Percentiles rank a stretch among this genome's conserved stretches.
Evolutionary conservation across 2,888 invertebrate genomes (phyloP).

Genomic region (Sesamia inferens): DNA sequence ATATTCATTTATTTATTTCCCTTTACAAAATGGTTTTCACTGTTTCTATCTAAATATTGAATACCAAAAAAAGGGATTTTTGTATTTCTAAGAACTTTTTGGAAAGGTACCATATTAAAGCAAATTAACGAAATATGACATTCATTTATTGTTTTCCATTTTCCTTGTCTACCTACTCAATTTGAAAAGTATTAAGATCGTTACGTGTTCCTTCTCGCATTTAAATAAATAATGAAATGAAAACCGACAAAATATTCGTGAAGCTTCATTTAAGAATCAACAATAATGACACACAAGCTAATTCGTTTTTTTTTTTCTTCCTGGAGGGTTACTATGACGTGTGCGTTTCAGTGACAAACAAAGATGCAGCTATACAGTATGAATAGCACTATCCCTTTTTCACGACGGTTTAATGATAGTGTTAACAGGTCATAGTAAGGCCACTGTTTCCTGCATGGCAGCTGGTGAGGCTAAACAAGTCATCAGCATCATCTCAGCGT

Average conservation of each 20-base stretch:
- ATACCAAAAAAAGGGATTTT: constrained; percentile 8
- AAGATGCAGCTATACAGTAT: too few relatives aligned
- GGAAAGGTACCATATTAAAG: constrained; percentile 3
- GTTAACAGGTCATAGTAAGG: too few relatives aligned
- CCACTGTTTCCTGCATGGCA: constrained; percentile 11
- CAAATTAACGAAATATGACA: constrained; percentile 8
- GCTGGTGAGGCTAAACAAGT: constrained; percentile 19
- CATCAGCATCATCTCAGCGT: too few relatives aligned
- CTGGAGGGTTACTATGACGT: too few relatives aligned
- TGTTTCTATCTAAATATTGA: constrained; percentile 31
- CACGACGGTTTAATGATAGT: too few relatives aligned
- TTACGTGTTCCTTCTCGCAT: constrained; percentile 19
- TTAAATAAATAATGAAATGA: constrained; percentile 41
- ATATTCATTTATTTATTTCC: constrained; percentile 29
- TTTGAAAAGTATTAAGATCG: constrained; percentile 4
- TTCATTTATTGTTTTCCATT: constrained; percentile 28
- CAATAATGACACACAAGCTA: constrained; percentile 38
- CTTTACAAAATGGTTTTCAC: constrained; percentile 37
- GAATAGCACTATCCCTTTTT: too few relatives aligned
- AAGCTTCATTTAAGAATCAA: constrained; percentile 41
- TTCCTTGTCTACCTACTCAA: neutral
- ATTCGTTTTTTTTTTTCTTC: constrained; percentile 31
- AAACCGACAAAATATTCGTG: constrained; percentile 19
- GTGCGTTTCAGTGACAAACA: too few relatives aligned
- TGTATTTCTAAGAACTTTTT: constrained; percentile 21